These are phyloP conservation scores for Alauda arvensis DNA, from an alignment of 2,797 vertebrate species.

Conservation along the genomic window DNA sequence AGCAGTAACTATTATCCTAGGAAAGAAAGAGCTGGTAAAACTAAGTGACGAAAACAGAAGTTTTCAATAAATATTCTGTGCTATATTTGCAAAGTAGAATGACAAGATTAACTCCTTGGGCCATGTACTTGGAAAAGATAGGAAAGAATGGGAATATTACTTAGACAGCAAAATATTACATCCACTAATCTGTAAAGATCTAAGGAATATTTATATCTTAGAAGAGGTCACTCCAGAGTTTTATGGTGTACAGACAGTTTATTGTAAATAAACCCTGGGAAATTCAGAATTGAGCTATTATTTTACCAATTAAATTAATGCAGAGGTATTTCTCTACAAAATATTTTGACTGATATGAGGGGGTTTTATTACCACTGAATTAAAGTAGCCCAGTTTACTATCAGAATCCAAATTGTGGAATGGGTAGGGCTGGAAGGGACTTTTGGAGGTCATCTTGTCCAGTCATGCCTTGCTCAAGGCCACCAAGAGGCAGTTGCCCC, in stretches of 20 bases:
- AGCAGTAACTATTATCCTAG: background rate
- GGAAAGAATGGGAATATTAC: background rate
- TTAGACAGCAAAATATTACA: background rate
- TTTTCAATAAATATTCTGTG: background rate
- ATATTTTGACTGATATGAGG: background rate
- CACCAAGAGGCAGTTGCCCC: background rate
- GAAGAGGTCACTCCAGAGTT: background rate
- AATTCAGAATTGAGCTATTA: background rate
- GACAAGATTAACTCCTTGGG: background rate
- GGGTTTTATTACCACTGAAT: background rate
- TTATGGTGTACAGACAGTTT: background rate
- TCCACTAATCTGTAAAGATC: background rate
- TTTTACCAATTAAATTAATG: background rate
- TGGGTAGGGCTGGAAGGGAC: background rate
- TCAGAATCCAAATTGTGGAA: background rate
- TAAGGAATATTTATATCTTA: background rate
- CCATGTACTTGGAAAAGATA: background rate
- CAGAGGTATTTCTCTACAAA: background rate
- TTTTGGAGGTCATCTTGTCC: background rate
- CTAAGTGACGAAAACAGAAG: background rate
- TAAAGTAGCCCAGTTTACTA: background rate
- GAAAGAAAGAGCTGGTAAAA: background rate
- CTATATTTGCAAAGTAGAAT: background rate
- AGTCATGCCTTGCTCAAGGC: background rate
- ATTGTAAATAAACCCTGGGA: background rate